phyloP scores from a whole-genome alignment of 2,888 invertebrate species.

The Plebejus anna region DNA sequence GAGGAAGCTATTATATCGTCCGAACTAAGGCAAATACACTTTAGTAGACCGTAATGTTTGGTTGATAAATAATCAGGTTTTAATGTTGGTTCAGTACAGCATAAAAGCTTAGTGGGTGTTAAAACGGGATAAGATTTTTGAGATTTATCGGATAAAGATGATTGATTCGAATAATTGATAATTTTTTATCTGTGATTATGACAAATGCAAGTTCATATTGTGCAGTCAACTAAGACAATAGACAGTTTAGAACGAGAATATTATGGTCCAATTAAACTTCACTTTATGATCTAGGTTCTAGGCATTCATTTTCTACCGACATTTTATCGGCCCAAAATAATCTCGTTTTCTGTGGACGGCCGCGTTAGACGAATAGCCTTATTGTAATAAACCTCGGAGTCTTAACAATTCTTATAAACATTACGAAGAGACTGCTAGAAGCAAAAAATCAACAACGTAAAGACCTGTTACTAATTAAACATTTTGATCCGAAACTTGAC shows the following conservation, averaged over 20 bases:
- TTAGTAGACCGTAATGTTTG: slow-evolving; percentile 34
- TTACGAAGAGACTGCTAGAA: not conserved
- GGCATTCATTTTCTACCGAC: too few relatives aligned
- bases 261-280: too few relatives aligned
- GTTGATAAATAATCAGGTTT: not conserved
- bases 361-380: too few relatives aligned
- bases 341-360: too few relatives aligned
- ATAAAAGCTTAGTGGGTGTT: not conserved
- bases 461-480: not conserved
- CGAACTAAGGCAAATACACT: slow-evolving; percentile 64
- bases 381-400: not conserved
- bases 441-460: not conserved
- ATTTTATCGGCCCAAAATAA: too few relatives aligned
- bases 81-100: not conserved
- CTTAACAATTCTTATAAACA: too few relatives aligned
- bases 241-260: too few relatives aligned
- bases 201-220: too few relatives aligned
- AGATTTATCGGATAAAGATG: not conserved
- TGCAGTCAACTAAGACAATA: too few relatives aligned
- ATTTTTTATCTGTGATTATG: not conserved
- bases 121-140: too few relatives aligned
- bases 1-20: slow-evolving; percentile 71
- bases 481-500: not conserved
- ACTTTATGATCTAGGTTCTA: too few relatives aligned
- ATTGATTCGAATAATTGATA: not conserved